Conservation (phyloP, 2,797 vertebrate species). For the Dromococcyx pavoninus region DNA sequence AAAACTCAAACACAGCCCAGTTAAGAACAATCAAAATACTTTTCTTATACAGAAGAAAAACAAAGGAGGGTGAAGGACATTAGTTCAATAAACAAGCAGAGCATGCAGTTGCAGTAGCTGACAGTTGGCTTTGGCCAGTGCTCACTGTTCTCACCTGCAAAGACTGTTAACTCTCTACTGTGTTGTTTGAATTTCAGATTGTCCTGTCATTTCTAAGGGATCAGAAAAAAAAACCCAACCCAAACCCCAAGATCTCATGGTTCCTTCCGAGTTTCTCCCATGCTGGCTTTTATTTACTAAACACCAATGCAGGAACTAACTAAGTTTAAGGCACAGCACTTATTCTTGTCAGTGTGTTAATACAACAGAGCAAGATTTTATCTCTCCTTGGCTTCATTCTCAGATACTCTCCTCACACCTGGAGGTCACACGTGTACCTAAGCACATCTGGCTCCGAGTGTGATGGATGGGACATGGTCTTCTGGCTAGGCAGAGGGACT, state of each 20-base stretch:
- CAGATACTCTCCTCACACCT: not conserved
- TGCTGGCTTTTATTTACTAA: not conserved
- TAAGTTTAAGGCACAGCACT: not conserved
- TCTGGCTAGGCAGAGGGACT: not conserved
- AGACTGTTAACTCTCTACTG: not conserved
- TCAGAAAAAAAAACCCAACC: no score
- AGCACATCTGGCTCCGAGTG: not conserved
- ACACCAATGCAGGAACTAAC: not conserved
- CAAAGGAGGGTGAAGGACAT: not conserved
- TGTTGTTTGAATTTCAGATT: not conserved
- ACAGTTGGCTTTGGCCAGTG: not conserved
- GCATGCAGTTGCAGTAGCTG: not conserved
- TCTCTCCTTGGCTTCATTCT: not conserved
- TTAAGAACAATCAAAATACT: not conserved
- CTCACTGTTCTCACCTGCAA: not conserved
- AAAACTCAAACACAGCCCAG: not conserved
- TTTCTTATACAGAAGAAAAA: not conserved
- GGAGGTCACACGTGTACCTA: not conserved
- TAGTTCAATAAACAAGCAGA: not conserved
- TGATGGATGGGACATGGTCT: not conserved
- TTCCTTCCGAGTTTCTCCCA: not conserved
- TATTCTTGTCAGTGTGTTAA: not conserved
- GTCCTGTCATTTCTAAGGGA: not conserved
- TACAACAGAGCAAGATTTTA: not conserved
- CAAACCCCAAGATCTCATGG: not conserved